Percentiles rank a stretch among this genome's conserved stretches.
phyloP scores from a whole-genome alignment of 2,113 vertebrate species.

The Tichodroma muraria region DNA sequence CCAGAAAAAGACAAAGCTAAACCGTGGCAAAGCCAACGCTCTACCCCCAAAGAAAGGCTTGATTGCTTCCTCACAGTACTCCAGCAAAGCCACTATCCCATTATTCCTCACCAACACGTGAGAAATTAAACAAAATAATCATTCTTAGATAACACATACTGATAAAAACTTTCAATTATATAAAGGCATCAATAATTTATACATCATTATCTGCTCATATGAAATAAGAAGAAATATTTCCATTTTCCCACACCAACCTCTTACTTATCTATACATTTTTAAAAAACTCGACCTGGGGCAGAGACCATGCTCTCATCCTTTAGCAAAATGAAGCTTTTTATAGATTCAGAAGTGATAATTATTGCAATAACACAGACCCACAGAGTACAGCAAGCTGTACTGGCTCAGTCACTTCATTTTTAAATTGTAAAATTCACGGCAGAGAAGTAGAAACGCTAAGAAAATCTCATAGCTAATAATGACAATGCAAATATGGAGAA shows the following conservation, averaged over 20 bases:
- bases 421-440: not conserved
- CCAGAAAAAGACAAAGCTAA: not conserved
- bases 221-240: not conserved
- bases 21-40: not conserved
- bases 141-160: not conserved
- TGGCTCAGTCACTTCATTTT: not conserved
- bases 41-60: not conserved
- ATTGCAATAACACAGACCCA: not conserved
- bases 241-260: not conserved
- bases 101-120: not conserved
- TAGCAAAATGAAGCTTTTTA: not conserved
- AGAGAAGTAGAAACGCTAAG: not conserved
- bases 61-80: not conserved
- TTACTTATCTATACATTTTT: not conserved
- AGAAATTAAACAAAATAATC: not conserved
- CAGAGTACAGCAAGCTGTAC: not conserved
- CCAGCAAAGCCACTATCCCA: not conserved
- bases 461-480: not conserved
- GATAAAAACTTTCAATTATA: not conserved
- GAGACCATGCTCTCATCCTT: not conserved
- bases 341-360: not conserved
- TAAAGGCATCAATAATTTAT: not conserved
- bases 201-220: not conserved
- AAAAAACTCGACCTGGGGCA: not conserved
- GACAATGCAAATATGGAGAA: not conserved